Evolutionary conservation across 2,888 invertebrate species (phyloP).

Genomic region (Actias luna): DNA sequence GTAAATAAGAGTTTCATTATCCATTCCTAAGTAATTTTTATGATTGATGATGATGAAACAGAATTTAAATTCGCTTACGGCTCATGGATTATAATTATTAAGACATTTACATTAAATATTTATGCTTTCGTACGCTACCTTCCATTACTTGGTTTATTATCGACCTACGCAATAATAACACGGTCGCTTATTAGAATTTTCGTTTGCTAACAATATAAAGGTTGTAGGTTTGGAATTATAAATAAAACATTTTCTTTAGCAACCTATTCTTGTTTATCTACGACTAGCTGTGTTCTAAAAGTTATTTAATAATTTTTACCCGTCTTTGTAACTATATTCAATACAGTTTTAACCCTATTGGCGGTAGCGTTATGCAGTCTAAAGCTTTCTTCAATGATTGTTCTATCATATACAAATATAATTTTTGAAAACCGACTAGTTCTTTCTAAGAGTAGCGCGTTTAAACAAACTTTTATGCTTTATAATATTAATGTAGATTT

Average conservation of each 20-base stretch:
- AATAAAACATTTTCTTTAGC: neutral
- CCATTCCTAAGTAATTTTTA: slow-evolving; percentile 12
- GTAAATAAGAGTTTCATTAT: slow-evolving; percentile 20
- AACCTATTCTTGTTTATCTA: neutral
- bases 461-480: too few relatives aligned
- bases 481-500: too few relatives aligned
- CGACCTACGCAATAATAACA: slow-evolving; percentile 66
- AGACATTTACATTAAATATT: slow-evolving; percentile 28
- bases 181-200: slow-evolving; percentile 66
- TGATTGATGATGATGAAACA: slow-evolving; percentile 18
- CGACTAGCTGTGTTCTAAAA: too few relatives aligned
- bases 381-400: too few relatives aligned
- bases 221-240: slow-evolving; percentile 1
- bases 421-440: too few relatives aligned
- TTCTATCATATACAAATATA: too few relatives aligned
- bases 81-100: slow-evolving; percentile 25
- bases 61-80: slow-evolving; percentile 22
- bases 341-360: too few relatives aligned
- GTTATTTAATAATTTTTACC: too few relatives aligned
- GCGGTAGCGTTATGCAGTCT: too few relatives aligned
- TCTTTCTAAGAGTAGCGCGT: too few relatives aligned
- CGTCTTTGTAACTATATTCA: too few relatives aligned
- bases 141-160: slow-evolving; percentile 62
- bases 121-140: slow-evolving; percentile 23
- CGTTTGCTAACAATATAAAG: slow-evolving; percentile 32